phyloP scores from a whole-genome alignment of 2,113 vertebrate species.

The Calidris pugnax region DNA sequence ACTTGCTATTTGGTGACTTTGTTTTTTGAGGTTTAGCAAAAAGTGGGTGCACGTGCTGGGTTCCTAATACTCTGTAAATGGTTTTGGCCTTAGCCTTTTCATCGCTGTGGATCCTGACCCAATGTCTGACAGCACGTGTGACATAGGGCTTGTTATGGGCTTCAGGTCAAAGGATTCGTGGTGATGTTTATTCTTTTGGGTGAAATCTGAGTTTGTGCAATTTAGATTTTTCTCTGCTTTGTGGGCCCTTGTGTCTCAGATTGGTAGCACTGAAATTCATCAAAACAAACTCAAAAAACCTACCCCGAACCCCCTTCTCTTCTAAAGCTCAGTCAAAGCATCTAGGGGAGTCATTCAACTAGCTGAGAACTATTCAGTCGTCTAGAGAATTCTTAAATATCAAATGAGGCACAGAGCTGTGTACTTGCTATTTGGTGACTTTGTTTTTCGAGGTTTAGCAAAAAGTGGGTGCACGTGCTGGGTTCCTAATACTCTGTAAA shows the following conservation, averaged over 20 bases:
- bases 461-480: accelerated
- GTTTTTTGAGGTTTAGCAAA: neutral
- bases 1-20: neutral
- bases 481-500: neutral
- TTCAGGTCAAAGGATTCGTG: neutral
- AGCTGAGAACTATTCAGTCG: neutral
- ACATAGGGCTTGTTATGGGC: neutral
- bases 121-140: neutral
- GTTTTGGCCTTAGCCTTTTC: too few relatives aligned
- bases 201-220: neutral
- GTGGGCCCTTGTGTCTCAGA: neutral
- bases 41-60: accelerated
- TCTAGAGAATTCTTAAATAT: neutral
- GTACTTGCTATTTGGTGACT: neutral
- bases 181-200: neutral
- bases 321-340: neutral
- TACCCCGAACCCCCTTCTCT: neutral
- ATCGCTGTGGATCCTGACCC: neutral
- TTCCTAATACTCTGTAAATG: neutral
- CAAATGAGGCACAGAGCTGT: neutral
- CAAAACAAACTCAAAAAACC: neutral
- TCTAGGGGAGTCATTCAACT: neutral
- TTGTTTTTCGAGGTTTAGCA: neutral
- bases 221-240: neutral
- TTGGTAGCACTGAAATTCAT: neutral